Conservation (phyloP, 2,113 vertebrate genomes). For the Protobothrops mucrosquamatus region DNA sequence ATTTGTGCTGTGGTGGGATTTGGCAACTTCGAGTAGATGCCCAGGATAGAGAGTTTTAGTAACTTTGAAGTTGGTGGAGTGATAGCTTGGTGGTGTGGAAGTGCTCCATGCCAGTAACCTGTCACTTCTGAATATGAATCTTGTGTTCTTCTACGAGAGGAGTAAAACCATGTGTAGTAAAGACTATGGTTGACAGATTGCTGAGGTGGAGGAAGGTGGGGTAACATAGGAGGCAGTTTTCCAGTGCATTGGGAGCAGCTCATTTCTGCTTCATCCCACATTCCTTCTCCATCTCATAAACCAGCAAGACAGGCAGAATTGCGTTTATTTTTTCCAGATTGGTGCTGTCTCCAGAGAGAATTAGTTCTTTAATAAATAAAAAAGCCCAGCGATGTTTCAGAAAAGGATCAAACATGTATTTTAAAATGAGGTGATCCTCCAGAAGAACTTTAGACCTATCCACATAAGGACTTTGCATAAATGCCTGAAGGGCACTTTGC, state of each 20-base stretch:
- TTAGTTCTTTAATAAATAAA: not conserved
- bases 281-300: not conserved
- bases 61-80: not conserved
- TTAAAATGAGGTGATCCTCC: not conserved
- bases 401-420: not conserved
- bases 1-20: not conserved
- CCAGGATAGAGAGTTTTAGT: not conserved
- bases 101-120: not conserved
- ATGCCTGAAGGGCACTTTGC: not conserved
- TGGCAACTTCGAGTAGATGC: not conserved
- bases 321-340: not conserved
- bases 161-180: not conserved
- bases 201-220: not conserved
- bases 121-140: not conserved
- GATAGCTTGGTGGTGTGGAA: not conserved
- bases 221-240: not conserved
- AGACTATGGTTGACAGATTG: not conserved
- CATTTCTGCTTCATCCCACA: not conserved
- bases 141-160: not conserved
- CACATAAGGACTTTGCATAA: not conserved
- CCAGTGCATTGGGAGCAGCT: not conserved
- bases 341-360: not conserved
- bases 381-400: not conserved
- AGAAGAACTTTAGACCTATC: not conserved
- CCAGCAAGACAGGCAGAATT: not conserved